A percentile compares a stretch with the other conserved stretches of the same genome.
Conservation (phyloP, 2,797 vertebrate species). For the Leucoraja ocellata region DNA sequence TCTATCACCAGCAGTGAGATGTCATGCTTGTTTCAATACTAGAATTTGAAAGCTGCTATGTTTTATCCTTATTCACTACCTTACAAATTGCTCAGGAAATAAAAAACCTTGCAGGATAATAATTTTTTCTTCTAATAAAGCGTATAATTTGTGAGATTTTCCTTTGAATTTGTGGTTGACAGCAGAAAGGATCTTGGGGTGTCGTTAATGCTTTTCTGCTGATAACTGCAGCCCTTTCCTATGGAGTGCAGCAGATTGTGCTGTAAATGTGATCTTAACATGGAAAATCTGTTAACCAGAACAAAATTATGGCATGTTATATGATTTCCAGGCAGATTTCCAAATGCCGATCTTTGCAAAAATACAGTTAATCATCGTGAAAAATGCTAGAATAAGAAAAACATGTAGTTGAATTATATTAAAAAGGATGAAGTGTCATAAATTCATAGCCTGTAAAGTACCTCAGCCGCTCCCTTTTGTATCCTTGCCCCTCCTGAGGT, state of each 20-base stretch:
- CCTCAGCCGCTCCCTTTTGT: not conserved
- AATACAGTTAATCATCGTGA: slow-evolving; percentile 34
- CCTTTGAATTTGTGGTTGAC: slow-evolving; percentile 14
- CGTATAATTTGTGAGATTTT: slow-evolving; percentile 14
- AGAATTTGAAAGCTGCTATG: not conserved
- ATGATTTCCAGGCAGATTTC: slow-evolving; percentile 35
- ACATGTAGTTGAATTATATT: slow-evolving; percentile 17
- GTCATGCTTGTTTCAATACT: not conserved
- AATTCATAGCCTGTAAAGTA: slow-evolving; percentile 35
- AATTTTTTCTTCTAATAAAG: slow-evolving; percentile 3
- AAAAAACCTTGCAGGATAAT: not conserved
- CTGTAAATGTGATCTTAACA: slow-evolving; percentile 19
- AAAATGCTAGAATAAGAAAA: slow-evolving; percentile 30
- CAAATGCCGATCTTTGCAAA: slow-evolving; percentile 28
- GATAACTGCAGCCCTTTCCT: slow-evolving; percentile 1
- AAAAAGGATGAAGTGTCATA: slow-evolving; percentile 26
- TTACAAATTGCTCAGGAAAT: not conserved
- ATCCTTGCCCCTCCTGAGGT: not conserved
- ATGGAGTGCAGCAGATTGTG: slow-evolving; percentile 8
- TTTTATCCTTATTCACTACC: not conserved
- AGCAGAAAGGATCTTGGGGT: not conserved
- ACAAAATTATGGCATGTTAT: slow-evolving; percentile 29
- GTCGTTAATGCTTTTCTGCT: slow-evolving; percentile 19
- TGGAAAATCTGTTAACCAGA: slow-evolving; percentile 36
- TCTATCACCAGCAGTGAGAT: too few relatives aligned